phyloP scores from a whole-genome alignment of 2,888 invertebrate genomes.

The Oscheius sp. region DNA sequence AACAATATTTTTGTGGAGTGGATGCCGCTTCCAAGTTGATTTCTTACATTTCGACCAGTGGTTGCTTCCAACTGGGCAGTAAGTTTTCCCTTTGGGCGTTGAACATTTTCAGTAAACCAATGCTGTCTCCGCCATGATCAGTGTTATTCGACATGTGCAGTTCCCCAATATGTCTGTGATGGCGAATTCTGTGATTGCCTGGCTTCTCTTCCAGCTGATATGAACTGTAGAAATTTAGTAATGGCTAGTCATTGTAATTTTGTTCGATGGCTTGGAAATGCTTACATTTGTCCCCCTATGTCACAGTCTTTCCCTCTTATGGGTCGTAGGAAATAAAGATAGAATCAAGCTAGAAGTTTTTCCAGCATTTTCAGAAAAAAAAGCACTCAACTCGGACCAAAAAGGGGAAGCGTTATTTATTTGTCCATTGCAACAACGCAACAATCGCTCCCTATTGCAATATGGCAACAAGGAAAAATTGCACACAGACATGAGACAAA shows the following conservation, averaged over 20 bases:
- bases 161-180: slow-evolving; percentile 55
- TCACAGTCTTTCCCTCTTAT: slow-evolving; percentile 6
- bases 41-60: slow-evolving; percentile 22
- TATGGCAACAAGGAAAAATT: no score
- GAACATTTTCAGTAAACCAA: slow-evolving; percentile 46
- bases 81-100: slow-evolving; percentile 9
- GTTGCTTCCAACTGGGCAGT: slow-evolving; percentile 35
- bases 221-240: slow-evolving; percentile 45
- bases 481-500: no score
- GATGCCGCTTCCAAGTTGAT: slow-evolving; percentile 26
- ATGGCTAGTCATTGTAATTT: slow-evolving; percentile 29
- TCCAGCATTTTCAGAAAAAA: no score
- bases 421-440: no score
- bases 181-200: slow-evolving; percentile 50
- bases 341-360: neutral
- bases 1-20: slow-evolving; percentile 31
- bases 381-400: no score
- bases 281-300: slow-evolving; percentile 24
- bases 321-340: slow-evolving; percentile 1
- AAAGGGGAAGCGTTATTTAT: no score
- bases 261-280: slow-evolving; percentile 24
- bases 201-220: slow-evolving; percentile 43
- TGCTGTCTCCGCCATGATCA: slow-evolving; percentile 52
- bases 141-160: slow-evolving; percentile 47
- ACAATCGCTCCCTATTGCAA: no score